Evolutionary conservation across 92 coral and sea anemone genomes (phyloP).

Genomic region (Paramuricea clavata): DNA sequence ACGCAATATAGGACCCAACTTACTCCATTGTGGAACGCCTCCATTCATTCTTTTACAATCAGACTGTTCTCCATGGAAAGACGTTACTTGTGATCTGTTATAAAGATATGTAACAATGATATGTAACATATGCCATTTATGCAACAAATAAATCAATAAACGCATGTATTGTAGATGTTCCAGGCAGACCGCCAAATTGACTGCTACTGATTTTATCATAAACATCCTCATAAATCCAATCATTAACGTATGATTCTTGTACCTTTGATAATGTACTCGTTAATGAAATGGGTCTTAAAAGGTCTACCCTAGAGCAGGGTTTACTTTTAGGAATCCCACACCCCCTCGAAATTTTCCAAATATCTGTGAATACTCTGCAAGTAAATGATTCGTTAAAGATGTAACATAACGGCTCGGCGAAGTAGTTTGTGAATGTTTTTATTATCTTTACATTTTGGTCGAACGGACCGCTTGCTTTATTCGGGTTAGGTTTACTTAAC

Average conservation of each 20-base stretch:
- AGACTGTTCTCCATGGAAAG: background rate
- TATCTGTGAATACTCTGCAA: background rate
- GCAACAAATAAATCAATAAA: background rate
- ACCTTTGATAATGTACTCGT: conserved; percentile 11
- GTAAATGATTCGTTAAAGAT: conserved; percentile 7
- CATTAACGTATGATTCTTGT: conserved; percentile 12
- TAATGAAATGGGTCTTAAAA: background rate
- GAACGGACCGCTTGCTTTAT: conserved; percentile 18
- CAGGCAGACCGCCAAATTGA: background rate
- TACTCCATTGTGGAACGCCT: background rate
- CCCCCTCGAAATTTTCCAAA: background rate
- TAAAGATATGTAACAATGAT: too few species aligned
- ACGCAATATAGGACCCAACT: conserved; percentile 4
- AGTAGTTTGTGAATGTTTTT: conserved; percentile 9
- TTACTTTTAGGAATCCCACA: conserved; percentile 18
- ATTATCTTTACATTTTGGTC: conserved; percentile 19
- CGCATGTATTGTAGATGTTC: conserved; percentile 3
- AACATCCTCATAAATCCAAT: background rate
- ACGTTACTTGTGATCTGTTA: conserved; percentile 8
- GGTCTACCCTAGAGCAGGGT: background rate
- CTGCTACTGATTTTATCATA: background rate
- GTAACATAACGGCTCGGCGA: conserved; percentile 1
- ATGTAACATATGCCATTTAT: conserved; percentile 24
- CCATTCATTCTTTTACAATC: background rate
- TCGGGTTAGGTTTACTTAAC: background rate